Base-by-base conservation (phyloP, 2,888 invertebrate species). In the Sesia bembeciformis region DNA sequence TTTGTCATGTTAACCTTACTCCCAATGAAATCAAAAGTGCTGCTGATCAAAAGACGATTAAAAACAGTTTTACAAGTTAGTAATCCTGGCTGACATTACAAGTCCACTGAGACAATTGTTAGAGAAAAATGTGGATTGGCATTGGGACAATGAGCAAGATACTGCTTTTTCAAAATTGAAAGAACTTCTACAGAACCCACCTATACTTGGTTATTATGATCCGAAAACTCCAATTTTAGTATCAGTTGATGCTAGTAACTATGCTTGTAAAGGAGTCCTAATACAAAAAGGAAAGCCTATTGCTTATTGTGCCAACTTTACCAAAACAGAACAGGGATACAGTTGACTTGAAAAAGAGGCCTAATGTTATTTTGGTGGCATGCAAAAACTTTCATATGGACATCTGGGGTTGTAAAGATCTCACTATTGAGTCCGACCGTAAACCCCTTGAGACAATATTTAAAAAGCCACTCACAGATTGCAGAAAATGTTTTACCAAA, bases 391-490 rank as follows among this genome's bases (percentile, higher is more conserved):
- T 58, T 43, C 57, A 62, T 5, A 56, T 51, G 4, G 59, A 57
- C 23, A 55, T 62, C 3, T 62, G 53, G 51, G 62, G 58, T 3
- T 57, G 56, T 23, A 43, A 62, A 41, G 57, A 58, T 41, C 53
- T 69, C 3, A 60, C 54, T 23, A 60, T 74, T 4, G 54, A 67
- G 42, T 64, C 64, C 41, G 73, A 76, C 57, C 71, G 76, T 54
- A 71, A 70, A 55, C 73, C 69, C 0, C 55, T 75, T 7, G 68
- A 63, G 40, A 40, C 64, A 4, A 62, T 74, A 40, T 69, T 70
- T 58, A 60, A 63, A 57, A 68, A 67, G 57, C 56, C 62, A 53
- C 57, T 69, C 5, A 55, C 57, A 53, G 70, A 49, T 56, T 74
- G 49, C 71, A 70, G 57, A 58, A 67, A 56, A 70, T 72, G 61